Conservation (phyloP, 2,888 invertebrate genomes). For the Deilephila porcellus region DNA sequence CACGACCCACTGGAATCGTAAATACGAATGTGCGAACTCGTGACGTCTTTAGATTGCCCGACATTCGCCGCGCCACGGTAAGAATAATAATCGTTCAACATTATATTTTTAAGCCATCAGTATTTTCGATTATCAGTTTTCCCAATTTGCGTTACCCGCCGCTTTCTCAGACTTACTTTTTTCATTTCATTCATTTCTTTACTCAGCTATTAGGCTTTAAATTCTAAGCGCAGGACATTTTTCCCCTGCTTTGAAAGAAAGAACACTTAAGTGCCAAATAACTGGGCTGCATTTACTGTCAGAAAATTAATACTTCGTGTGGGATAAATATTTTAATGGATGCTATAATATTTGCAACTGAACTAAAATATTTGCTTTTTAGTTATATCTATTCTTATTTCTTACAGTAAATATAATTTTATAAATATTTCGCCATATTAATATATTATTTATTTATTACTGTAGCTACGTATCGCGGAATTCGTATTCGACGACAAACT, state of each 20-base stretch:
- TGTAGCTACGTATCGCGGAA: no score
- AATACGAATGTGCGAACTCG: background rate
- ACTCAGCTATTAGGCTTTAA: constrained; percentile 46
- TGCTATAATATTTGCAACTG: no score
- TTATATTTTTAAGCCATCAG: background rate
- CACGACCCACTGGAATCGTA: background rate
- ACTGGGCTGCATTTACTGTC: constrained; percentile 25
- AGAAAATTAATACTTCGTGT: background rate
- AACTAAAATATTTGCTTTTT: background rate
- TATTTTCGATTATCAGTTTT: background rate
- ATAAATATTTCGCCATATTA: no score
- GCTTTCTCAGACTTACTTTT: constrained; percentile 38
- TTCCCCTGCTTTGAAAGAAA: constrained; percentile 51
- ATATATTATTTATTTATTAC: no score
- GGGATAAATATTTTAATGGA: no score
- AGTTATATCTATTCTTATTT: no score
- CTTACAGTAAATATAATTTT: no score
- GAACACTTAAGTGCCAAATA: constrained; percentile 43
- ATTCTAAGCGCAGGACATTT: constrained; percentile 49
- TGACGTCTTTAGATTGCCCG: background rate
- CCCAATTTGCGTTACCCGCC: background rate
- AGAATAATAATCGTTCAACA: background rate
- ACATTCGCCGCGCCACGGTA: background rate
- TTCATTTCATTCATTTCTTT: constrained; percentile 48
- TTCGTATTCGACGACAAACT: no score